Percentiles rank a stretch among this genome's conserved stretches.
These are phyloP conservation scores for Oligia latruncula DNA, from an alignment of 2,888 invertebrate genomes.

Conservation along the genomic window DNA sequence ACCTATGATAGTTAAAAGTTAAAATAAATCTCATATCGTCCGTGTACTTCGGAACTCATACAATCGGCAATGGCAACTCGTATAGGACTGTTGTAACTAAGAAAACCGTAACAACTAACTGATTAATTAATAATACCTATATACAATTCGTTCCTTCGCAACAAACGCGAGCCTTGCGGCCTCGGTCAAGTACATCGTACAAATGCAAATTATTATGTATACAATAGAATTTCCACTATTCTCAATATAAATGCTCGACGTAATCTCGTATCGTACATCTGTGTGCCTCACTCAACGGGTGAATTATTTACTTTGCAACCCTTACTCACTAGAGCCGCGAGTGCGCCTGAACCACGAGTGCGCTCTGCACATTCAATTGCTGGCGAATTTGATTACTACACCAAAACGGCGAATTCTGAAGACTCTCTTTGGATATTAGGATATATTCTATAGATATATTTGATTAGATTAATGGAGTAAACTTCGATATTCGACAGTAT, in stretches of 20 bases:
- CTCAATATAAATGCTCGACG: slow-evolving; percentile 82
- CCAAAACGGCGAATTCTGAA: slow-evolving; percentile 25
- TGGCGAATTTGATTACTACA: slow-evolving; percentile 26
- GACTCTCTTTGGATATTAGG: slow-evolving; percentile 13
- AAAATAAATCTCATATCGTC: slow-evolving; percentile 81
- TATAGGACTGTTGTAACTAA: slow-evolving; percentile 78
- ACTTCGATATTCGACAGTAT: slow-evolving; percentile 21
- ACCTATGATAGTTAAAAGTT: slow-evolving; percentile 76
- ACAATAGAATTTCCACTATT: slow-evolving; percentile 77
- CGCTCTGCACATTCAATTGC: slow-evolving; percentile 19
- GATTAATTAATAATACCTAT: slow-evolving; percentile 66
- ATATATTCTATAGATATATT: slow-evolving; percentile 26
- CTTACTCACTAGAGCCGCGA: slow-evolving; percentile 56
- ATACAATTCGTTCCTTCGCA: slow-evolving; percentile 64
- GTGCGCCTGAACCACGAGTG: slow-evolving; percentile 50
- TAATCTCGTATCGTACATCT: slow-evolving; percentile 74
- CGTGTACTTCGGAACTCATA: slow-evolving; percentile 73
- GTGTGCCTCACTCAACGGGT: slow-evolving; percentile 89
- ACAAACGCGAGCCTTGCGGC: slow-evolving; percentile 56
- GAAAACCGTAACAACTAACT: slow-evolving; percentile 72
- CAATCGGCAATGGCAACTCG: slow-evolving; percentile 81
- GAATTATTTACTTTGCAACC: slow-evolving; percentile 73
- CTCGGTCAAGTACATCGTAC: slow-evolving; percentile 66
- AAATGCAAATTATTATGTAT: slow-evolving; percentile 79
- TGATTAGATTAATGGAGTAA: slow-evolving; percentile 27